phyloP scores from a whole-genome alignment of 37 sponge, comb jelly and placozoan species.

The Chondrilla cf. caribensis region DNA sequence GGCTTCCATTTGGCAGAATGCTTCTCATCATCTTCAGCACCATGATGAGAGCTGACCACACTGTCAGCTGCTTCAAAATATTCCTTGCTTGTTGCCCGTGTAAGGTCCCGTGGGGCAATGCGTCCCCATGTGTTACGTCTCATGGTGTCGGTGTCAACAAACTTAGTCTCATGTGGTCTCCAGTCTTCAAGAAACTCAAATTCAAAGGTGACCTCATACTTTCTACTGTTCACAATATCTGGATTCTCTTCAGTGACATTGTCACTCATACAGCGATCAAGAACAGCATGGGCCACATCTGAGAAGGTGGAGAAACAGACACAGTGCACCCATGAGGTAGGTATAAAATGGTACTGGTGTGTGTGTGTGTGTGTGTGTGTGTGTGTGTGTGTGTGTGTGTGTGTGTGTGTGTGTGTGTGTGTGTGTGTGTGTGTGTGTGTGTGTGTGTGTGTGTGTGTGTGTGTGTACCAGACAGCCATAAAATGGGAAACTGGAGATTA shows the following conservation, averaged over 20 bases:
- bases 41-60: neutral
- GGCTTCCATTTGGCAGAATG: conserved; percentile 55
- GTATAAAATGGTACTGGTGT: no score
- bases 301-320: neutral
- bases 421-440: no score
- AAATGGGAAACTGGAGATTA: neutral
- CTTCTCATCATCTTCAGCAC: neutral
- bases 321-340: no score
- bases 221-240: conserved; percentile 23
- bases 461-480: no score
- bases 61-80: neutral
- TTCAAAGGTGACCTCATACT: conserved; percentile 50
- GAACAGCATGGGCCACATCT: conserved; percentile 75
- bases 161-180: neutral
- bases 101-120: neutral
- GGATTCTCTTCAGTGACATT: conserved; percentile 40
- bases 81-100: neutral
- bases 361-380: no score
- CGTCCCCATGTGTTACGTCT: neutral
- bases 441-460: no score
- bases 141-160: no score
- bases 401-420: no score
- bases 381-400: no score
- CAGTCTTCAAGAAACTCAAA: conserved; percentile 79
- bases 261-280: conserved; percentile 72